These are phyloP conservation scores for Drosophila tripunctata DNA, from an alignment of 2,888 invertebrate species.

Conservation along the genomic window DNA sequence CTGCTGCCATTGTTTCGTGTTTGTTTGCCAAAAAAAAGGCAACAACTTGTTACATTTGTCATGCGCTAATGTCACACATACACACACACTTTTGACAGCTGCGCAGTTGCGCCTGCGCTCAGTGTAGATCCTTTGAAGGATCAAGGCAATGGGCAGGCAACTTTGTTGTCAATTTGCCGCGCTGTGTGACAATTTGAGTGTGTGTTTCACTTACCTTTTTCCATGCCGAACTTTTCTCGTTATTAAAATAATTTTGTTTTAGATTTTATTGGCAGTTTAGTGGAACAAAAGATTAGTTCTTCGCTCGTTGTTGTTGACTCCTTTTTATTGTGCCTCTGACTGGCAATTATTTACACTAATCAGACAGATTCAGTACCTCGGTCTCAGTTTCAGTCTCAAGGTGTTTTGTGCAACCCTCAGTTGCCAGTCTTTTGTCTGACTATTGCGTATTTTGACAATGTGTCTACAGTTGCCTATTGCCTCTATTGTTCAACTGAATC, in stretches of 20 bases:
- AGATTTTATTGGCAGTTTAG: slow-evolving; percentile 80
- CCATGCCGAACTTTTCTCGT: slow-evolving; percentile 27
- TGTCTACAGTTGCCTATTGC: slow-evolving; percentile 62
- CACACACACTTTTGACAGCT: slow-evolving; percentile 75
- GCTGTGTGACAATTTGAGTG: slow-evolving; percentile 75
- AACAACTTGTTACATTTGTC: slow-evolving; percentile 82
- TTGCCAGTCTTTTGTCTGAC: slow-evolving; percentile 35
- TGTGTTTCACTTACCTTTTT: slow-evolving; percentile 1
- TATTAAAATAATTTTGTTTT: slow-evolving; percentile 76
- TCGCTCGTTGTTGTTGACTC: slow-evolving; percentile 59
- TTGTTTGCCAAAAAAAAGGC: slow-evolving; percentile 57
- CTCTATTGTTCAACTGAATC: slow-evolving; percentile 45
- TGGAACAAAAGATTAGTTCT: slow-evolving; percentile 58
- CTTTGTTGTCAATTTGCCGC: slow-evolving; percentile 75
- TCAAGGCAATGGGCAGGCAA: slow-evolving; percentile 35
- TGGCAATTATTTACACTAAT: slow-evolving; percentile 79
- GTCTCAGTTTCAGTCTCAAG: slow-evolving; percentile 31
- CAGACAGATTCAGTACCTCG: slow-evolving; percentile 57
- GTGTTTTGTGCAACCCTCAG: slow-evolving; percentile 55
- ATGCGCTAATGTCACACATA: slow-evolving; percentile 78
- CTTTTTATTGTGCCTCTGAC: slow-evolving; percentile 50
- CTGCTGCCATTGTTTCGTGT: slow-evolving; percentile 25
- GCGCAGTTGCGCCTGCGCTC: slow-evolving; percentile 57
- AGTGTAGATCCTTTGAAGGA: slow-evolving; percentile 21
- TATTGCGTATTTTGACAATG: slow-evolving; percentile 79